These are phyloP conservation scores for Esox masquinongy DNA, from an alignment of 2,797 vertebrate genomes.

Conservation along the genomic window DNA sequence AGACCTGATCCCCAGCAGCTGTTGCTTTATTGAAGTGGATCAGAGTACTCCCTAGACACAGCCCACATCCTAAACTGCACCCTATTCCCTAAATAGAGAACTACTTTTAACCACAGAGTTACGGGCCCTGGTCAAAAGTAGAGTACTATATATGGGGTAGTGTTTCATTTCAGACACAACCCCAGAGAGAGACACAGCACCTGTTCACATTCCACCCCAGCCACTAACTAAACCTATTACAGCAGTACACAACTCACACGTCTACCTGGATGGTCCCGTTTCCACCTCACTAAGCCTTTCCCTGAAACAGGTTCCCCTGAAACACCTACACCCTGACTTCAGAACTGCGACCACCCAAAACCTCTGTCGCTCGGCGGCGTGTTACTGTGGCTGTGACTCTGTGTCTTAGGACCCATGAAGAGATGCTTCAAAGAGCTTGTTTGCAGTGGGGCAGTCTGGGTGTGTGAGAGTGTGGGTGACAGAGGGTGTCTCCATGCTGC, in stretches of 20 bases:
- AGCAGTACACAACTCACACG: conserved; percentile 7
- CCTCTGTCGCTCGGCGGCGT: conserved; percentile 49
- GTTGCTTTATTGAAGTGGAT: conserved; percentile 71
- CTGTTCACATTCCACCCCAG: conserved; percentile 56
- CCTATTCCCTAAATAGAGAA: neutral
- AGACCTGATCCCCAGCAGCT: conserved; percentile 76
- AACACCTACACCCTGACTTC: conserved; percentile 36
- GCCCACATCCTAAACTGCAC: neutral
- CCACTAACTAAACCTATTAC: conserved; percentile 58
- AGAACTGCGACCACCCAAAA: conserved; percentile 23
- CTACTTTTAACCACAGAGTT: neutral
- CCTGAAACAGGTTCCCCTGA: neutral
- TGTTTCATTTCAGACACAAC: neutral
- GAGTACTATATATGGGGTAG: neutral
- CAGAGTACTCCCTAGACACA: conserved; percentile 61
- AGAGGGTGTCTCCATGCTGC: neutral
- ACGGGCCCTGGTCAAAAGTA: neutral
- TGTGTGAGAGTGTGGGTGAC: conserved; percentile 10
- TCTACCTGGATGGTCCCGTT: neutral
- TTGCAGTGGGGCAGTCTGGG: neutral
- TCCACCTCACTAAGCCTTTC: neutral
- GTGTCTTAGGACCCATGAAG: conserved; percentile 42
- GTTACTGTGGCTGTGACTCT: conserved; percentile 53
- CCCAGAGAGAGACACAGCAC: conserved; percentile 34
- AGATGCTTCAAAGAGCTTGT: conserved; percentile 48